Evolutionary conservation across 2,888 invertebrate species (phyloP).

Genomic region (Crocallis elinguaria): DNA sequence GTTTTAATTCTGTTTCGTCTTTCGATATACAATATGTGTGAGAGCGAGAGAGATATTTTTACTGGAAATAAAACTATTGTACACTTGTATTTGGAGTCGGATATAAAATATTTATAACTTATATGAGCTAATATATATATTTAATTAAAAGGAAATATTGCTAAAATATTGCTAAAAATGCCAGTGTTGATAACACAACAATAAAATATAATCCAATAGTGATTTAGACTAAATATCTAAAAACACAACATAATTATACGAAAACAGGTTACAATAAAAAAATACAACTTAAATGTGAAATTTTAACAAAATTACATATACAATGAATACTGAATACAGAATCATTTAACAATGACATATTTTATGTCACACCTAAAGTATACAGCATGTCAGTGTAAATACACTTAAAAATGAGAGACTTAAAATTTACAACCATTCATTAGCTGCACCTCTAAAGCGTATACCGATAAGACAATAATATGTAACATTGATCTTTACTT

Average conservation of each 20-base stretch:
- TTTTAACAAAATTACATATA: too few relatives aligned
- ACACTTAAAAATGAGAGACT: neutral
- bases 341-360: too few relatives aligned
- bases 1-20: neutral
- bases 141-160: neutral
- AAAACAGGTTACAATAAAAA: too few relatives aligned
- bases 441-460: slow-evolving; percentile 44
- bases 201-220: neutral
- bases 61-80: too few relatives aligned
- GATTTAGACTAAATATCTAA: neutral
- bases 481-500: slow-evolving; percentile 1
- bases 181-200: neutral
- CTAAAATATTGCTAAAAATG: neutral
- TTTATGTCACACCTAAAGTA: neutral
- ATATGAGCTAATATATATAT: neutral
- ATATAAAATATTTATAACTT: neutral
- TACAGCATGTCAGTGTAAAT: neutral
- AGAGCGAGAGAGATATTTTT: too few relatives aligned
- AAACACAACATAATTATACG: neutral
- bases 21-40: too few relatives aligned
- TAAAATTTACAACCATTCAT: slow-evolving; percentile 2
- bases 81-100: too few relatives aligned
- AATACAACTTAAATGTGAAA: too few relatives aligned
- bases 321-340: too few relatives aligned
- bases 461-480: slow-evolving; percentile 16